These are phyloP conservation scores for Cyclophora punctaria DNA, from an alignment of 2,888 invertebrate species.

Conservation along the genomic window DNA sequence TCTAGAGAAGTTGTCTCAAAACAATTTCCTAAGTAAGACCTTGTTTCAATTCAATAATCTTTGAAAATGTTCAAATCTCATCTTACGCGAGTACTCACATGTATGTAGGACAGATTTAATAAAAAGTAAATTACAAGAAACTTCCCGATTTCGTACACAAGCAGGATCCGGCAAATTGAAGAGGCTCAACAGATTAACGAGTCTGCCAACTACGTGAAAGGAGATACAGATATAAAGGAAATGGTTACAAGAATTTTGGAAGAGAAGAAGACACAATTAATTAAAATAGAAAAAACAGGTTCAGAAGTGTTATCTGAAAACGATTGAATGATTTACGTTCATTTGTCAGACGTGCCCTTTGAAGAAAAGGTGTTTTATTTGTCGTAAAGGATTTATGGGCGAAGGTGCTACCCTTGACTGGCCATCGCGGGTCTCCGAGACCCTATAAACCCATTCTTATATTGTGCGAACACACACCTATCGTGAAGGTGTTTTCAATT, in stretches of 20 bases:
- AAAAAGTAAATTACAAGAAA: conserved; percentile 10
- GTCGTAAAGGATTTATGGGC: conserved; percentile 66
- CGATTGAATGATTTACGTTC: conserved; percentile 63
- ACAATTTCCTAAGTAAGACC: too few relatives aligned
- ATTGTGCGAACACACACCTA: conserved; percentile 54
- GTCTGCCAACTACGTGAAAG: conserved; percentile 9
- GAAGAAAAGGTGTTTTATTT: conserved; percentile 56
- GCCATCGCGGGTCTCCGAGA: conserved; percentile 41
- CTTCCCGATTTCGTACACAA: conserved; percentile 8
- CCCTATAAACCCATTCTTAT: conserved; percentile 61
- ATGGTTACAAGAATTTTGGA: conserved; percentile 9
- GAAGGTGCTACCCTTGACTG: conserved; percentile 37
- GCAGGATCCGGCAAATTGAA: conserved; percentile 14
- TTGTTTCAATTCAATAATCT: too few relatives aligned
- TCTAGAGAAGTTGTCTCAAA: background rate
- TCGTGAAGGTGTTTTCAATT: conserved; percentile 58
- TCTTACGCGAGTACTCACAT: too few relatives aligned
- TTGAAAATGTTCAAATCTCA: too few relatives aligned
- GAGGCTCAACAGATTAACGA: conserved; percentile 19
- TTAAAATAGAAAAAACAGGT: conserved; percentile 16
- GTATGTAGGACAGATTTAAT: background rate
- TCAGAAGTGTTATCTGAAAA: conserved; percentile 17
- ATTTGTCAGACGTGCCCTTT: conserved; percentile 32
- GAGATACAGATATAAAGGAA: conserved; percentile 5
- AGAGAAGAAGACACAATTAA: conserved; percentile 13